phyloP scores from a whole-genome alignment of 2,113 vertebrate species.

The Hystrix brachyura region DNA sequence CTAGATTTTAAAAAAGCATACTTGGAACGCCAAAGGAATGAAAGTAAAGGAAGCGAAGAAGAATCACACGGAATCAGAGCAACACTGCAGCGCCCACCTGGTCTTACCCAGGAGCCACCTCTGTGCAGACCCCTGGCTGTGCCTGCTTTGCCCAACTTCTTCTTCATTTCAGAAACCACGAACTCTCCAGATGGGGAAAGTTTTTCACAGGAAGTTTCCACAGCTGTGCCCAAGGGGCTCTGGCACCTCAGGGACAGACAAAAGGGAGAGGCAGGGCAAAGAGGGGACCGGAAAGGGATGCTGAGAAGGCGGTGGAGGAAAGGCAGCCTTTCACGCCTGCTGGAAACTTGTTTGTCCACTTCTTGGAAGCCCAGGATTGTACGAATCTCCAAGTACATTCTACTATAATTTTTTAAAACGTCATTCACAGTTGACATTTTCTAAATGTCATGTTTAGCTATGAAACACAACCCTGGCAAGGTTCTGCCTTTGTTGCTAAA shows the following conservation, averaged over 20 bases:
- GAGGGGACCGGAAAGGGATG: conserved; percentile 32
- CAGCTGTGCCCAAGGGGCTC: not conserved
- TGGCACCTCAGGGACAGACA: not conserved
- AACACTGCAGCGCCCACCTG: not conserved
- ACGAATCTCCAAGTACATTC: conserved; percentile 35
- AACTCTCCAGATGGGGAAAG: not conserved
- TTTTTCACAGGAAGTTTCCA: conserved; percentile 37
- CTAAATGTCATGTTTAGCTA: conserved; percentile 82
- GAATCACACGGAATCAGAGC: not conserved
- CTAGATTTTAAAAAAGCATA: not conserved
- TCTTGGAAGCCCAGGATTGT: conserved; percentile 52
- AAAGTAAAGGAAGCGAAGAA: conserved; percentile 13
- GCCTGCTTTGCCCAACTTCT: not conserved
- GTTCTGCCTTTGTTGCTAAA: conserved; percentile 74
- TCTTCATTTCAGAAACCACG: not conserved
- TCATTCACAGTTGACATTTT: conserved; percentile 81
- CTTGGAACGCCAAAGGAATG: not conserved
- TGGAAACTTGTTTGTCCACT: conserved; percentile 69
- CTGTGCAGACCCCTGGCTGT: not conserved
- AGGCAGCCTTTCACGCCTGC: not conserved
- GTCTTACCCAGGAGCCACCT: not conserved
- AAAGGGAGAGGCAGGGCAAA: not conserved
- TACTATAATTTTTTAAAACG: conserved; percentile 63
- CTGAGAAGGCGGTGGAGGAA: not conserved
- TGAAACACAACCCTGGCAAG: conserved; percentile 65